Evolutionary conservation across 2,888 invertebrate genomes (phyloP), one percentile per base, ranked within the genome.

Genomic region (Andrena dorsata): DNA sequence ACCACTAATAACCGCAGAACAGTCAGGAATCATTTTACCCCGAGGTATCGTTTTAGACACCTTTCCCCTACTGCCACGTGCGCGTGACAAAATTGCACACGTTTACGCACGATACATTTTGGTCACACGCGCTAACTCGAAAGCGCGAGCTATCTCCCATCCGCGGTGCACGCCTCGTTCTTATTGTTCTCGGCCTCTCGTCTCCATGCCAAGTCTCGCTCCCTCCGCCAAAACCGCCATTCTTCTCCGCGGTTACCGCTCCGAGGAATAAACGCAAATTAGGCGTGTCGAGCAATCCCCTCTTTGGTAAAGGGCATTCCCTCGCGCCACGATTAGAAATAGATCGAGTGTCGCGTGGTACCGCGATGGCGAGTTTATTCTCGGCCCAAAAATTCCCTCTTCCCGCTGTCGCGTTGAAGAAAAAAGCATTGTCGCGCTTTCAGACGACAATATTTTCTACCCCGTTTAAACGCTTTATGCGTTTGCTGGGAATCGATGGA

Each of bases 241-340:
- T 86, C 80, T 83, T 83, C 78, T 68, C 70, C 16, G 60, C 35
- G 26, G 65, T 58, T 61, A 53, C 49, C 28, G 60, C 80, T 81
- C 68, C 53, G 78, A 26, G 82, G 72, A 86, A 84, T 82, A 82
- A 75, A 84, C 83, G 78, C 80, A 84, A 89, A 89, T 88, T 86
- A 84, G 78, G 72, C 82, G 83, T 75, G 82, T 82, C 82, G 82
- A 56, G 73, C 69, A 61, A 73, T 70, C 82, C 82, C 82, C 82
- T 16, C 68, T 56, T 68, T 35, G 77, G 78, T 63, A 63, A 83
- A 71, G 63, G 69, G 65, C 80, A 64, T 72, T 71, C 73, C 56
- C 66, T 65, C 71, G 35, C 23, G 10, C 64, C 51, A 68, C 68
- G 68, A 81, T 82, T 85, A 82, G 82, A 84, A 85, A 85, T 85